Evolutionary conservation across 2,113 vertebrate species (phyloP), one percentile per base, ranked within the genome.

Genomic region (Glaucomys volans): DNA sequence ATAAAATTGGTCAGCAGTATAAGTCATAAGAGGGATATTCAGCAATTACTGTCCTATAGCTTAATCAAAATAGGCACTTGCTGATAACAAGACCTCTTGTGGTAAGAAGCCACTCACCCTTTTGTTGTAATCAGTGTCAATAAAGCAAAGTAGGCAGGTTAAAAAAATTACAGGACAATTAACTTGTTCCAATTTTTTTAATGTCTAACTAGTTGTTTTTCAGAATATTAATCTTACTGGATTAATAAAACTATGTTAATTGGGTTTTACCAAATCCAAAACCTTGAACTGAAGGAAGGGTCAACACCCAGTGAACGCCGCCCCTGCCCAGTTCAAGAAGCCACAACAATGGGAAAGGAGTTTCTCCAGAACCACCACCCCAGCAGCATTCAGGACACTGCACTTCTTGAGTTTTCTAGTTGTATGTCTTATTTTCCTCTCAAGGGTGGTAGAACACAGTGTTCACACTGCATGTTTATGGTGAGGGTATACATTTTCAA

Each of bases 91-190:
- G 94, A 81, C 26, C 11, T 32, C 66, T 76, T 80, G 72, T 0
- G 0, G 10, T 59, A 76, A 74, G 37, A 91, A 81, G 32, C 37
- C 66, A 71, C 71, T 89, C 47, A n/a, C 71, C 84, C 4, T 95
- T 28, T 80, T 26, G 13, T 72, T 57, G 18, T 37, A 93, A 76
- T 95, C 96, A 95, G 76, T 90, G 74, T 86, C 87, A 87, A 44
- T 77, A 92, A 67, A 72, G 71, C 40, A 77, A 69, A 92, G 87
- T 28, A 95, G 37, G n/a, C 35, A 85, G 52, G 14, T 77, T n/a
- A 66, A 86, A 79, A 82, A 96, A 80, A 57, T 85, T 22, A 83
- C 30, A 40, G 50, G 14, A 74, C 66, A 93, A 50, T 87, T 74
- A 95, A 86, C 24, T 67, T 82, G 37, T 64, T 82, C 83, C 35